A percentile compares a stretch with the other conserved stretches of the same genome.
Conservation (phyloP, 92 coral and sea anemone genomes). For the Scolanthus callimorphus region DNA sequence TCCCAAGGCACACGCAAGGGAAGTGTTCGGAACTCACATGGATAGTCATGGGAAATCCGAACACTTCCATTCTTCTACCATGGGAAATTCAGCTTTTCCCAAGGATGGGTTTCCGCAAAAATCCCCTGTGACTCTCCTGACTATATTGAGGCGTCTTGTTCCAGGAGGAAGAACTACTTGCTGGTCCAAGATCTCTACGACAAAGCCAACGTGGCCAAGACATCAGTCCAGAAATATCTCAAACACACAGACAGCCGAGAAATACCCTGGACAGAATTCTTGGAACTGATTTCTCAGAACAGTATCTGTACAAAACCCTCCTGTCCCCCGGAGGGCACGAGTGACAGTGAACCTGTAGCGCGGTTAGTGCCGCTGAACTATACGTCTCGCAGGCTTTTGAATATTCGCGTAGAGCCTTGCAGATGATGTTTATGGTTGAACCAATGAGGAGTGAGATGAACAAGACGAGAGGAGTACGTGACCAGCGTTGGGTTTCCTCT, state of each 20-base stretch:
- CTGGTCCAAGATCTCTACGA: slow-evolving; percentile 74
- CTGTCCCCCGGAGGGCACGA: slow-evolving; percentile 48
- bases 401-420: slow-evolving; percentile 58
- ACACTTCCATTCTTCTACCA: too few relatives aligned
- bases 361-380: slow-evolving; percentile 81
- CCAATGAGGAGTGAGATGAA: too few relatives aligned
- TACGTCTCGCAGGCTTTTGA: slow-evolving; percentile 66
- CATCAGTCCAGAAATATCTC: slow-evolving; percentile 60
- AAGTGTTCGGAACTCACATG: too few relatives aligned
- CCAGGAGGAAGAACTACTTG: slow-evolving; percentile 85
- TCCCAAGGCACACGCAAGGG: too few relatives aligned
- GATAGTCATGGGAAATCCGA: too few relatives aligned
- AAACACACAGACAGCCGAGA: slow-evolving; percentile 69
- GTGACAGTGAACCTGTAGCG: slow-evolving; percentile 61
- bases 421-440: too few relatives aligned
- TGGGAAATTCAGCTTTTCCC: too few relatives aligned
- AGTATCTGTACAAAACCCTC: slow-evolving; percentile 50
- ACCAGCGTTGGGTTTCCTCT: too few relatives aligned
- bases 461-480: too few relatives aligned
- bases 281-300: slow-evolving; percentile 54
- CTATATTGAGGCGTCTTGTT: too few relatives aligned
- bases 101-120: too few relatives aligned
- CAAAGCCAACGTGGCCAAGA: slow-evolving; percentile 51
- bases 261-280: slow-evolving; percentile 80
- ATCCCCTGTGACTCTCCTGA: too few relatives aligned